phyloP scores from a whole-genome alignment of 2,113 vertebrate genomes.

The Bujurquina vittata region DNA sequence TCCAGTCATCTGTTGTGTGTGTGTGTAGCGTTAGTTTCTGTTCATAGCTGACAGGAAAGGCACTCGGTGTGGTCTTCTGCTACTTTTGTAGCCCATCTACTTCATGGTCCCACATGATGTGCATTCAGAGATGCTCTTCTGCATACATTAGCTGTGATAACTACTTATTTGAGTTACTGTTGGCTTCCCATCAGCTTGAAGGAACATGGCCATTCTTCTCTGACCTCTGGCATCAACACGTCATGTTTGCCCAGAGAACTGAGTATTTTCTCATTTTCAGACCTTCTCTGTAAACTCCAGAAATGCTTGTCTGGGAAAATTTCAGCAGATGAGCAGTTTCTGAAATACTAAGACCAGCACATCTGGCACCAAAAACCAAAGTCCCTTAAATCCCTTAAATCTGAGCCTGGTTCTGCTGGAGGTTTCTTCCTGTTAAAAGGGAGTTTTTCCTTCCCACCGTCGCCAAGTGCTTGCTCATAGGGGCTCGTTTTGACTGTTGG shows the following conservation, averaged over 20 bases:
- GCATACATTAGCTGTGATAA: background rate
- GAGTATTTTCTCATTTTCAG: background rate
- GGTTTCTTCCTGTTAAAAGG: too few relatives aligned
- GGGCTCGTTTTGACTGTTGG: too few relatives aligned
- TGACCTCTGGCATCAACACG: too few relatives aligned
- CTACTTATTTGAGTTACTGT: background rate
- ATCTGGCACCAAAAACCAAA: background rate
- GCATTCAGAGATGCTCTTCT: background rate
- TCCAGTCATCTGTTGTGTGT: fast-evolving
- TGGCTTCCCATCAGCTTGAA: too few relatives aligned
- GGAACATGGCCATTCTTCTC: too few relatives aligned
- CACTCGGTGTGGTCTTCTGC: background rate
- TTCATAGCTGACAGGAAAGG: background rate
- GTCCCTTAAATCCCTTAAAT: too few relatives aligned
- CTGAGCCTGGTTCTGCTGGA: too few relatives aligned
- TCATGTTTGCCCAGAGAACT: too few relatives aligned
- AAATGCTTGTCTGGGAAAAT: background rate
- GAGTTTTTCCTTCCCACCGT: too few relatives aligned
- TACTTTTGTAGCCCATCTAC: background rate
- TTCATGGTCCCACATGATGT: fast-evolving
- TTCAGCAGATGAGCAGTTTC: background rate
- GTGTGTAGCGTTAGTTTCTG: background rate
- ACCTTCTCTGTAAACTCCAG: background rate
- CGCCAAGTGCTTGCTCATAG: too few relatives aligned
- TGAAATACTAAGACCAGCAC: too few relatives aligned